Evolutionary conservation across 2,113 vertebrate genomes (phyloP).

Genomic region (Illadopsis cleaveri): DNA sequence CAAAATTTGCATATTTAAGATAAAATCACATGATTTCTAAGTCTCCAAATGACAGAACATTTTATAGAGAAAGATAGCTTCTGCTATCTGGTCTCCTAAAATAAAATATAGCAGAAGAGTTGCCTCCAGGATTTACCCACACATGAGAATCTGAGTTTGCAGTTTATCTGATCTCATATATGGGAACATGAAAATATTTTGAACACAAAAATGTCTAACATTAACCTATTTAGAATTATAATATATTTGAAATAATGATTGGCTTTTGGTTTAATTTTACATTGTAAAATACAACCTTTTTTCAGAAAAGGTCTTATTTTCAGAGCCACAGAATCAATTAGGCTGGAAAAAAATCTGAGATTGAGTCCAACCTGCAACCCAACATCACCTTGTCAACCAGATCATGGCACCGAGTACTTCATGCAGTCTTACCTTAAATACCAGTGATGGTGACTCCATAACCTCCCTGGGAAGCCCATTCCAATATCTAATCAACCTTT

Average conservation of each 20-base stretch:
- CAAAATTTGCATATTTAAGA: neutral
- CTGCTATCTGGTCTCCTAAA: neutral
- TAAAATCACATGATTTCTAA: neutral
- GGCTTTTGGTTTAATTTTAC: neutral
- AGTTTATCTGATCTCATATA: neutral
- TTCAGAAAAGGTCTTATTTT: neutral
- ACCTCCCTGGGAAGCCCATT: neutral
- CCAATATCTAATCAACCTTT: neutral
- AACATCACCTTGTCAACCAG: neutral
- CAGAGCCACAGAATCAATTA: neutral
- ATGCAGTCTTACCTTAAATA: neutral
- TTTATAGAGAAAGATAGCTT: neutral
- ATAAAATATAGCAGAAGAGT: neutral
- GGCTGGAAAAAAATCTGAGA: neutral
- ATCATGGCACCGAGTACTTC: neutral
- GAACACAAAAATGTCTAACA: neutral
- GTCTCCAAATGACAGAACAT: neutral
- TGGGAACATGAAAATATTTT: neutral
- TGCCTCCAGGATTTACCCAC: neutral
- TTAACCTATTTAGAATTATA: neutral
- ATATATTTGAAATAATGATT: neutral
- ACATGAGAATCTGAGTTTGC: neutral
- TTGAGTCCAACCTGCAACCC: accelerated
- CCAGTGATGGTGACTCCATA: neutral
- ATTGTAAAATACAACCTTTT: neutral